Evolutionary conservation across 2,797 vertebrate species (phyloP), one percentile per base, ranked within the genome.

Genomic region (Carduelis carduelis): DNA sequence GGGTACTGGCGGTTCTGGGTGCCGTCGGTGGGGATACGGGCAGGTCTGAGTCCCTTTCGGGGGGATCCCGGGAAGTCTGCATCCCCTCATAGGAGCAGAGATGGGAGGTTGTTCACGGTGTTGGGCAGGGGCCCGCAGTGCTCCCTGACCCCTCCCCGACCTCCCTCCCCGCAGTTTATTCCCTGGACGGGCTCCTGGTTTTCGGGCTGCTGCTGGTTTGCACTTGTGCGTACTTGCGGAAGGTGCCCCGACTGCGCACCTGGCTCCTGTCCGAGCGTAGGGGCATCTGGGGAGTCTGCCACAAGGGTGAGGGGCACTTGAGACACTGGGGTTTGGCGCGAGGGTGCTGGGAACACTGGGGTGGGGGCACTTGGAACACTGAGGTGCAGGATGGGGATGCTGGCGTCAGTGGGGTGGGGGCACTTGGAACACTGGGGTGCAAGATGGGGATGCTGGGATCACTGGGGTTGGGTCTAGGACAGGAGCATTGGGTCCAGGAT

Each of bases 191-290:
- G 80, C 99, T 99, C 94, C 97, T 99, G 93, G 99, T 99, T n/a
- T 99, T 99, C 53, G 99, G 99, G 47, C 97, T 99, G 95, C 98
- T 99, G 8, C 99, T 99, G 96, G 97, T 99, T 64, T 99, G 99
- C 95, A 99, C 99, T 30, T 99, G 99, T 96, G 99, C 99, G 4
- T 99, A 99, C 97, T 98, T 99, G 96, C 99, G 99, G 97, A 99
- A 99, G 96, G 99, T 99, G 50, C 99, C 99, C 84, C 98, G 99
- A 20, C 97, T 99, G 76, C 99, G 98, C 97, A 98, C 95, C 96
- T 99, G 99, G 99, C 98, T 99, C 77, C 98, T 99, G 12, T 98
- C 98, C 0, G 99, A 99, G 97, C 99, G 99, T 96, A 99, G 98
- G 59, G 99, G 99, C 7, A 96, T 99, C 60, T 99, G 93, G 91